Percentiles rank a stretch among this genome's conserved stretches.
phyloP scores from a whole-genome alignment of 2,888 invertebrate genomes.

The Heliconius cydno region DNA sequence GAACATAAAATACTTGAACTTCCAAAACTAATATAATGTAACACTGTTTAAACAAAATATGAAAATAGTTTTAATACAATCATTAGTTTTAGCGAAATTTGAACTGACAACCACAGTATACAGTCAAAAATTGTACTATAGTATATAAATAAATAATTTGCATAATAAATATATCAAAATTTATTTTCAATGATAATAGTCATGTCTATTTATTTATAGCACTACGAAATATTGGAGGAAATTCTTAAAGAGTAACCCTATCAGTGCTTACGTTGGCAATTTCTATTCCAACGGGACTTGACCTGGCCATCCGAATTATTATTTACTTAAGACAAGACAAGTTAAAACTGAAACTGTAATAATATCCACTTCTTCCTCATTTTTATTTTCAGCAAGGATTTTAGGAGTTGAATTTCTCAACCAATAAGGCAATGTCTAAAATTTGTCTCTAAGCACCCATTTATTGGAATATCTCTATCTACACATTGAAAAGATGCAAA shows the following conservation, averaged over 20 bases:
- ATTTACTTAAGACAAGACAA: neutral
- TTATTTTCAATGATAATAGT: neutral
- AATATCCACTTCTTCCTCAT: neutral
- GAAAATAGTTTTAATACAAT: too few species aligned
- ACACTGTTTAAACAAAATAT: too few species aligned
- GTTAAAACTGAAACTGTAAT: neutral
- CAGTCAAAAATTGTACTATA: too few species aligned
- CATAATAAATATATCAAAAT: neutral
- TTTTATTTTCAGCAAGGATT: too few species aligned
- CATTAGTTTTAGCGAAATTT: too few species aligned
- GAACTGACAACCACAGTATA: too few species aligned
- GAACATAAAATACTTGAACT: neutral
- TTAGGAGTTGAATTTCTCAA: too few species aligned
- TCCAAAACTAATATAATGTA: too few species aligned
- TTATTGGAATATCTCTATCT: too few species aligned
- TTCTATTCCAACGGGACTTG: slow-evolving; percentile 51
- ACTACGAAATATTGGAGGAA: slow-evolving; percentile 37
- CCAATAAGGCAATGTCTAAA: too few species aligned
- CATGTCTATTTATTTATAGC: neutral
- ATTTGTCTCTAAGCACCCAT: too few species aligned
- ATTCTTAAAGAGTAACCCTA: slow-evolving; percentile 67
- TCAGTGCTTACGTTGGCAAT: slow-evolving; percentile 68
- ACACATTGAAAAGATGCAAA: too few species aligned
- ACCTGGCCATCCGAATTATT: slow-evolving; percentile 43
- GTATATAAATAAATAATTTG: neutral